Percentiles rank a stretch among this genome's conserved stretches.
These are phyloP conservation scores for Seriola rivoliana DNA, from an alignment of 2,113 vertebrate genomes.

Conservation along the genomic window DNA sequence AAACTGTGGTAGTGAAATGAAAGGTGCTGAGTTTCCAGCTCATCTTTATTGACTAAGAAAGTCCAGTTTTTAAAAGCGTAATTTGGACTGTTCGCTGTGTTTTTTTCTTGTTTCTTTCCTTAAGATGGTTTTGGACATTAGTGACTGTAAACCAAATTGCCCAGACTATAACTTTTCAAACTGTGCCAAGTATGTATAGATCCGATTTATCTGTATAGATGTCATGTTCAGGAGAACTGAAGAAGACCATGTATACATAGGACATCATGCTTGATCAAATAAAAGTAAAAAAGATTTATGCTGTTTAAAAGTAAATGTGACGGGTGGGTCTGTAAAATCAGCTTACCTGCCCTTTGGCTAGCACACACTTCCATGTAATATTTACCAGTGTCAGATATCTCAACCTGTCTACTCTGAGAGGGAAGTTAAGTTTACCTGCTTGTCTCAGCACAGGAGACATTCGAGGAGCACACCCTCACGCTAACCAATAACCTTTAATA, in stretches of 20 bases:
- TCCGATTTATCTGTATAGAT: conserved; percentile 13
- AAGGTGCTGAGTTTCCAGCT: no score
- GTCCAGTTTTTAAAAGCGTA: no score
- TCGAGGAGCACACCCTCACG: conserved; percentile 70
- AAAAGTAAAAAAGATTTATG: conserved; percentile 19
- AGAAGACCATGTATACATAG: not conserved
- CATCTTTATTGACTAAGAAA: no score
- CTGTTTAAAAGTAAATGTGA: conserved; percentile 4
- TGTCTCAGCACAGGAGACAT: conserved; percentile 51
- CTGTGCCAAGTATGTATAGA: not conserved
- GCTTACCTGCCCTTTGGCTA: conserved; percentile 64
- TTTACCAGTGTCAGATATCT: conserved; percentile 81
- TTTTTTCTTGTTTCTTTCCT: no score
- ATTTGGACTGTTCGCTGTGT: no score
- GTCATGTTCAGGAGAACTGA: not conserved
- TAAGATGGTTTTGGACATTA: no score
- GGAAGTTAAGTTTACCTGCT: conserved; percentile 73
- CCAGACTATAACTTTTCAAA: not conserved
- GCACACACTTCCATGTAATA: conserved; percentile 79
- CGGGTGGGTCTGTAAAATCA: not conserved
- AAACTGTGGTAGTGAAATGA: no score
- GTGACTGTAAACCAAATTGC: no score
- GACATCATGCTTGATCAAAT: conserved; percentile 38
- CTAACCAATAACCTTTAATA: conserved; percentile 87
- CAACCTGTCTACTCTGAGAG: conserved; percentile 61